A percentile compares a stretch with the other conserved stretches of the same genome.
Evolutionary conservation across 2,113 vertebrate species (phyloP).

Genomic region (Pseudopipra pipra): DNA sequence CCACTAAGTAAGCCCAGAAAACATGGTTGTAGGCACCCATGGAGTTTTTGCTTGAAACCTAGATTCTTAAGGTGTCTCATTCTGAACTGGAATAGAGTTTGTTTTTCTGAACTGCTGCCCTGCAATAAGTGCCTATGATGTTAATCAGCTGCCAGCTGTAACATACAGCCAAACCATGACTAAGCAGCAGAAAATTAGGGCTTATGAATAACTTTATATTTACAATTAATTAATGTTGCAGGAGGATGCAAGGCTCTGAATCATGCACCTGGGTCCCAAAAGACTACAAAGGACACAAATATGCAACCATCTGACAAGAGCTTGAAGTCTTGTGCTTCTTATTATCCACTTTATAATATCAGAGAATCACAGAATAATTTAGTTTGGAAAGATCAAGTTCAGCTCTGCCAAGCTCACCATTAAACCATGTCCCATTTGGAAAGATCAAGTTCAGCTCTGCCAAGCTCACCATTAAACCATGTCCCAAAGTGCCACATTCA

Average conservation of each 20-base stretch:
- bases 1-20: neutral
- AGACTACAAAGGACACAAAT: neutral
- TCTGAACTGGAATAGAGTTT: neutral
- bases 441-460: neutral
- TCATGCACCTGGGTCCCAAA: neutral
- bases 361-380: neutral
- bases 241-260: neutral
- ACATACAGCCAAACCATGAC: neutral
- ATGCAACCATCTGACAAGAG: neutral
- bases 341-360: neutral
- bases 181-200: neutral
- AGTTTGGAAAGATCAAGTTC: neutral
- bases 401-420: no score
- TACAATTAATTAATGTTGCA: neutral
- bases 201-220: neutral
- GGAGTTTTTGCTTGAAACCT: neutral
- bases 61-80: neutral
- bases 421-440: neutral
- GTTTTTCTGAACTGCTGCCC: neutral
- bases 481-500: no score
- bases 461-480: neutral
- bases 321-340: neutral
- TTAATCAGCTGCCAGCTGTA: neutral
- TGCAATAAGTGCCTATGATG: neutral
- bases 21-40: accelerated